phyloP scores from a whole-genome alignment of 2,113 vertebrate genomes.

The Empidonax alnorum region DNA sequence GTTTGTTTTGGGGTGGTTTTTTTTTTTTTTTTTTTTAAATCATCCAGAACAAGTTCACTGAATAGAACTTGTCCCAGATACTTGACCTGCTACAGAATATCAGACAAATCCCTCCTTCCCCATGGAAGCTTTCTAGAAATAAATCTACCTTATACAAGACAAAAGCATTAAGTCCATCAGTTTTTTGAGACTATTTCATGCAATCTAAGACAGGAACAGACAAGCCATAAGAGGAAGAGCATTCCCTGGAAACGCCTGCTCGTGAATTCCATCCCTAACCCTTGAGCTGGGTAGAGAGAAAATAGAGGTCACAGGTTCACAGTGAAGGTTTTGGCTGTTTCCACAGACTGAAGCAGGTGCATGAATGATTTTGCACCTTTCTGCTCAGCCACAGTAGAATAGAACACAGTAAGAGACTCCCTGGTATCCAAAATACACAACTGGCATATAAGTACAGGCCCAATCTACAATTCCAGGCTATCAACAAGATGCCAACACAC shows the following conservation, averaged over 20 bases:
- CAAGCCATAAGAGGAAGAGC: neutral
- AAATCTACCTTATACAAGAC: accelerated
- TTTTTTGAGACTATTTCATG: neutral
- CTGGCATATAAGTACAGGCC: neutral
- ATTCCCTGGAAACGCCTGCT: neutral
- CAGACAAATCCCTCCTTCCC: neutral
- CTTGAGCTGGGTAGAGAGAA: neutral
- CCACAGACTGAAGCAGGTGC: neutral
- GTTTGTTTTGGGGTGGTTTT: neutral
- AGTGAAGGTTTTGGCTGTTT: neutral
- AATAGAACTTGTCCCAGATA: neutral
- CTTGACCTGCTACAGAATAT: neutral
- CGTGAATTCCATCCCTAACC: neutral
- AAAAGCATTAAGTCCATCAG: neutral
- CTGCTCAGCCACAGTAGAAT: neutral
- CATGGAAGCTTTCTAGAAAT: neutral
- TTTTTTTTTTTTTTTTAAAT: neutral
- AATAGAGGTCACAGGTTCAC: neutral
- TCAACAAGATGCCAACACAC: accelerated
- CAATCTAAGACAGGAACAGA: neutral
- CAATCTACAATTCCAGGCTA: neutral
- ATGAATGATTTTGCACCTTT: neutral
- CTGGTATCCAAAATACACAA: neutral
- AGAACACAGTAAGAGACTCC: neutral
- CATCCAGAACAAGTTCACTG: neutral